Base-by-base conservation (phyloP, 2,888 invertebrate species). In the Euplagia quadripunctaria region DNA sequence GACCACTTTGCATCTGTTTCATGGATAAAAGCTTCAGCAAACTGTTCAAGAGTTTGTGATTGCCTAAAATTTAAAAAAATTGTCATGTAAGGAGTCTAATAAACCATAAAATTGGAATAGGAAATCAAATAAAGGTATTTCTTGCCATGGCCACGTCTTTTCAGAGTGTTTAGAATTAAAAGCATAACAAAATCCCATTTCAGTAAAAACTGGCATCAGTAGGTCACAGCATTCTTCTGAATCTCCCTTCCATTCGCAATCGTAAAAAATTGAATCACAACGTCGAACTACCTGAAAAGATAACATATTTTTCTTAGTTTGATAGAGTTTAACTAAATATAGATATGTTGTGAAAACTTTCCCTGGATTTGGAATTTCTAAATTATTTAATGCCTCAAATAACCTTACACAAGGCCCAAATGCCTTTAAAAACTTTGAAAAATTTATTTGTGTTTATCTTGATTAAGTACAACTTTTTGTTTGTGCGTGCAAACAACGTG, bases 111-210 rank as follows among this genome's bases (percentile, higher is more conserved):
- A 61, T 31, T 14, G 31, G 31, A 31, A 7, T 31, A 12, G 43
- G 6, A 43, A 64, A 63, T 63, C 9, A 65, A n/a, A 70, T 58
- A 17, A 43, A 68, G 17, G 41, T 12, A 20, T 43, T 52, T 41
- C 71, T 49, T 78, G 97, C 97, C 96, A 96, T 12, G 96, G 96
- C 96, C 96, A 96, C 5, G 85, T 87, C 81, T 89, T 94, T 82
- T 97, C 96, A 61, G 97, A 96, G 83, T 97, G 96, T 79, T 94
- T 91, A 0, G 97, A 96, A 87, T 98, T 98, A 86, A 98, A 98
- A 16, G 97, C 96, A 86, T 97, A 97, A 86, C 98, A 98, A 85
- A 97, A 97, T 4, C 98, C 98, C 90, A 96, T 96, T 90, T 98
- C 98, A 0, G 98, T 97, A 82, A 97, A 97, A n/a, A 97, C 96